Base-by-base conservation (phyloP, 2,797 vertebrate species). In the Silurus lanzhouensis region DNA sequence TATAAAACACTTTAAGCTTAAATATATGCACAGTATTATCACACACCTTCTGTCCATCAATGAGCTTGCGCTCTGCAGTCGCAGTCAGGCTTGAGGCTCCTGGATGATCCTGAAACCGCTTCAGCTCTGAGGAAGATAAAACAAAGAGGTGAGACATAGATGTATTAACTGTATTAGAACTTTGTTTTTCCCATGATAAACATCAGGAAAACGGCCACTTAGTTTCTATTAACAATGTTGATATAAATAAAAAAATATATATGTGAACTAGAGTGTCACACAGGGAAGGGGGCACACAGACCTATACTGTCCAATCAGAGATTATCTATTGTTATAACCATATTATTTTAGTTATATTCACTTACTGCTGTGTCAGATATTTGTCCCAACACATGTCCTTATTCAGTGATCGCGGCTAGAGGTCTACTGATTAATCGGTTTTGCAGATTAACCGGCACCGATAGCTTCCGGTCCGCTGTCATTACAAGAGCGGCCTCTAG, bases 31-130 rank as follows among this genome's bases (percentile, higher is more conserved):
- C 22, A 58, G 15, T 60, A 44, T 71, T 5, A 70, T 78, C 17
- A 83, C 90, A 82, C n/a, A 99, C 98, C 96, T 95, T 95, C 87
- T 99, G 98, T 25, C 97, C 97, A 6, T 98, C 97, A 63, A 96
- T 95, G 85, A 99, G 94, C 87, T 99, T 99, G 86, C 95, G 96
- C 84, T 99, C 96, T 27, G 96, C 96, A 68, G 97, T 93, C 67
- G 9, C 84, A 8, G 96, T 96, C 27, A 96, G 91, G 19, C 90
- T 89, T 13, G 92, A 94, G 3, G 96, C 87, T 2, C 95, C 92
- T 70, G 94, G 84, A 92, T 97, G 93, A 86, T 93, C 94, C 90
- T 95, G 96, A 91, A 96, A 94, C 84, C 94, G 95, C 9, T 88
- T 91, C 84, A 99, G 75, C 89, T 98, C 98, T 99, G 92, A 67